Conservation (phyloP, 2,888 invertebrate genomes). For the Philhelius pedissequus region DNA sequence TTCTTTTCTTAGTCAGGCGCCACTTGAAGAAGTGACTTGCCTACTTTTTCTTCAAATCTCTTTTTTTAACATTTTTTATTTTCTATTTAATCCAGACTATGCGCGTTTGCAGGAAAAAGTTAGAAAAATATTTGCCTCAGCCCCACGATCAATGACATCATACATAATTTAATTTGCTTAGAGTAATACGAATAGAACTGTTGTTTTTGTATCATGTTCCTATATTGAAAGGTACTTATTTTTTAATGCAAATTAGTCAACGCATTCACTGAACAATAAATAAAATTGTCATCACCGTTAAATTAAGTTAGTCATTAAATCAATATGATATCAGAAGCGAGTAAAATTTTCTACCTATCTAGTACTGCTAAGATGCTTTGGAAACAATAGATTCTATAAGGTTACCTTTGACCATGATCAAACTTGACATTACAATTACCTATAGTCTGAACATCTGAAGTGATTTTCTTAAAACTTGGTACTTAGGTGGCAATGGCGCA, state of each 20-base stretch:
- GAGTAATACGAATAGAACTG: background rate
- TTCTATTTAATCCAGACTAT: background rate
- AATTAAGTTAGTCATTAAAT: background rate
- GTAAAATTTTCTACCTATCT: background rate
- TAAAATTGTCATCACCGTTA: background rate
- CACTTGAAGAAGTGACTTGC: background rate
- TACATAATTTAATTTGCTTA: conserved; percentile 30
- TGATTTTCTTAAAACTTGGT: too few species aligned
- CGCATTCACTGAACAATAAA: background rate
- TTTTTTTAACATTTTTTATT: background rate
- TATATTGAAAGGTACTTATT: background rate
- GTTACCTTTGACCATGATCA: too few species aligned
- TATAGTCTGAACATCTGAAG: too few species aligned
- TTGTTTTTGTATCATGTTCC: background rate
- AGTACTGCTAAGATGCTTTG: background rate
- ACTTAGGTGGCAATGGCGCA: too few species aligned
- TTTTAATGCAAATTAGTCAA: background rate
- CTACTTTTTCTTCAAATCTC: background rate
- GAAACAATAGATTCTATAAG: too few species aligned
- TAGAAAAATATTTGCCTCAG: background rate
- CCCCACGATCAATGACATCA: conserved; percentile 65
- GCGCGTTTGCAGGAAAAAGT: background rate
- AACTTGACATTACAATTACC: too few species aligned
- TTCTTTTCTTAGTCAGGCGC: background rate
- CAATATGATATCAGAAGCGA: background rate